These are phyloP conservation scores for Tubulanus polymorphus DNA, from an alignment of 2,888 invertebrate species.

Conservation along the genomic window DNA sequence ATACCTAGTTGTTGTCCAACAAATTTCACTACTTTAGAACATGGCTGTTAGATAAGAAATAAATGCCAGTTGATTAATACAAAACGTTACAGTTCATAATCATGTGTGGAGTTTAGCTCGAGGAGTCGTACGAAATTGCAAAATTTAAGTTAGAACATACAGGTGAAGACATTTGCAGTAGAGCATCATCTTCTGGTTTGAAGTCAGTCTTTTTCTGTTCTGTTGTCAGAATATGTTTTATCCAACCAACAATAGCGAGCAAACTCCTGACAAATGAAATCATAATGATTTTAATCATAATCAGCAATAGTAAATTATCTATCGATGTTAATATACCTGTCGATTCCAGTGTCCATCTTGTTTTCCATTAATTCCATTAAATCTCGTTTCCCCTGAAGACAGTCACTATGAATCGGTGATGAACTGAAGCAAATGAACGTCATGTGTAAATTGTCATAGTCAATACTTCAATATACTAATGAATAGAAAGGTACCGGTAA, in stretches of 20 bases:
- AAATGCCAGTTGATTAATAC: no score
- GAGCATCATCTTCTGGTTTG: constrained; percentile 57
- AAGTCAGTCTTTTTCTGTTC: constrained; percentile 95
- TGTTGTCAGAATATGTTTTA: constrained; percentile 78
- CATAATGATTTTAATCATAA: not conserved
- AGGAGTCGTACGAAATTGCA: no score
- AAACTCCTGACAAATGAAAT: constrained; percentile 61
- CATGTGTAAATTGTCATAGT: no score
- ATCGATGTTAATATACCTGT: constrained; percentile 46
- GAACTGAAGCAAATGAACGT: constrained; percentile 67
- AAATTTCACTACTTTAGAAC: constrained; percentile 43
- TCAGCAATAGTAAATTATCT: no score
- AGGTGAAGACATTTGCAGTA: constrained; percentile 57
- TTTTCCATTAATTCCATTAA: constrained; percentile 79
- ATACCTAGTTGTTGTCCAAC: constrained; percentile 64
- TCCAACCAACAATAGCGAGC: constrained; percentile 85
- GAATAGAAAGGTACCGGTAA: no score
- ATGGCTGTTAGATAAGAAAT: constrained; percentile 38
- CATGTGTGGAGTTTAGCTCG: no score
- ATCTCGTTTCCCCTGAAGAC: constrained; percentile 78
- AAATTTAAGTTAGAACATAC: constrained; percentile 57
- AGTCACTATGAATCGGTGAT: constrained; percentile 82
- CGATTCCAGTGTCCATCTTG: constrained; percentile 72
- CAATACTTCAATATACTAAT: no score
- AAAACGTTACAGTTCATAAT: no score